Conservation (phyloP, 2,113 vertebrate species). For the Pelmatolapia mariae region DNA sequence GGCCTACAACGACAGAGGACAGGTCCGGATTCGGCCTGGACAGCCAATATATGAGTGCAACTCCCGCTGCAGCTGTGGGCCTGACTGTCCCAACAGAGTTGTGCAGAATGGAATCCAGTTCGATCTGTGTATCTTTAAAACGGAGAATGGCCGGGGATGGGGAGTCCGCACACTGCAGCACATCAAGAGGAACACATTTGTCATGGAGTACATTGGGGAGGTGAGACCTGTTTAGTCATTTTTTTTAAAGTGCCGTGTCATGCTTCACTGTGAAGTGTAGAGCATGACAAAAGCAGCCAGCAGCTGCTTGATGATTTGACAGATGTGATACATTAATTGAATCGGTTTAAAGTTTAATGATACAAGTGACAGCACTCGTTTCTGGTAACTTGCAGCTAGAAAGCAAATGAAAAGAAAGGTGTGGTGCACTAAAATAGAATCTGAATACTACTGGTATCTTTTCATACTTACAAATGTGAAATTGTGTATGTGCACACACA, state of each 20-base stretch:
- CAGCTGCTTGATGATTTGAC: not conserved
- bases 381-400: not conserved
- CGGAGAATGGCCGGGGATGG: constrained; percentile 84
- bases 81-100: constrained; percentile 85
- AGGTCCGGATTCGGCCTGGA: constrained; percentile 79
- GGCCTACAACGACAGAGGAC: constrained; percentile 82
- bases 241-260: not conserved
- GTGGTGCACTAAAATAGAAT: not conserved
- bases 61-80: constrained; percentile 77
- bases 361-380: not conserved
- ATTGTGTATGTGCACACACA: not conserved
- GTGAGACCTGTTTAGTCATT: constrained; percentile 56
- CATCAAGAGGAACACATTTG: constrained; percentile 87
- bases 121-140: constrained; percentile 90
- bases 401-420: not conserved
- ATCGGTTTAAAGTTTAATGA: not conserved
- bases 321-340: not conserved
- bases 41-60: constrained; percentile 92
- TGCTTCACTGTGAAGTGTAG: not conserved
- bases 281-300: not conserved
- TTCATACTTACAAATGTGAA: not conserved
- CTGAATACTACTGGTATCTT: not conserved
- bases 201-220: constrained; percentile 96
- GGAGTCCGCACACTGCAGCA: constrained; percentile 84
- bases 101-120: constrained; percentile 88